Base-by-base conservation (phyloP, 2,797 vertebrate genomes). In the Hoplostethus atlanticus region DNA sequence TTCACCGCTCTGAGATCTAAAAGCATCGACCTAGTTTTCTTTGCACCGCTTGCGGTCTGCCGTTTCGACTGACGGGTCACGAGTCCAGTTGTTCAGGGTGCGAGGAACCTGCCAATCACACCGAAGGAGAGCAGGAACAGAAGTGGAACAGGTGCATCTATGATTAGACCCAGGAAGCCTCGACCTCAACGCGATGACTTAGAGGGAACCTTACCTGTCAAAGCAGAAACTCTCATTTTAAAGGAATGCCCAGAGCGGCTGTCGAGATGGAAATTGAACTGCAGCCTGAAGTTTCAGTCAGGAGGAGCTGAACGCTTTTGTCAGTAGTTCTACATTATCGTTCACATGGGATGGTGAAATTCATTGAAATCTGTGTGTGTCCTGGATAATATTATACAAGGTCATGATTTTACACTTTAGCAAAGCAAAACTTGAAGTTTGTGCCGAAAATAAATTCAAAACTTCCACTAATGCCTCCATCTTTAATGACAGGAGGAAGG, bases 71-170 rank as follows among this genome's bases (percentile, higher is more conserved):
- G 82, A 74, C 10, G 2, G 53, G 36, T 36, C 64, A 30, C 4
- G 76, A 56, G 79, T 60, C 68, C 56, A 17, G 64, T n/a, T 50
- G 68, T 69, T 80, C 58, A 59, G 53, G 54, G 44, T 25, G 60
- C 47, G 60, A 17, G 55, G 42, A 40, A n/a, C 64, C 31, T 50
- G 65, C 63, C 69, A 73, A 34, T 86, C 74, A 77, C 67, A 70
- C 2, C 38, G 4, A 60, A 50, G 47, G 59, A 36, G 55, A 62
- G 55, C 48, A 10, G 64, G 34, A 48, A 10, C 62, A 53, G n/a
- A 48, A 64, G 50, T 30, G 61, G 57, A 70, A 28, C 75, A 68
- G 51, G 59, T 58, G 13, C 0, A 25, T 50, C 63, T 54, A 30
- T 77, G 57, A 75, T 77, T 72, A 69, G 60, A 71, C 2, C 36